These are phyloP conservation scores for Glossosoma conforme DNA, from an alignment of 1,140 invertebrate genomes.

Conservation along the genomic window DNA sequence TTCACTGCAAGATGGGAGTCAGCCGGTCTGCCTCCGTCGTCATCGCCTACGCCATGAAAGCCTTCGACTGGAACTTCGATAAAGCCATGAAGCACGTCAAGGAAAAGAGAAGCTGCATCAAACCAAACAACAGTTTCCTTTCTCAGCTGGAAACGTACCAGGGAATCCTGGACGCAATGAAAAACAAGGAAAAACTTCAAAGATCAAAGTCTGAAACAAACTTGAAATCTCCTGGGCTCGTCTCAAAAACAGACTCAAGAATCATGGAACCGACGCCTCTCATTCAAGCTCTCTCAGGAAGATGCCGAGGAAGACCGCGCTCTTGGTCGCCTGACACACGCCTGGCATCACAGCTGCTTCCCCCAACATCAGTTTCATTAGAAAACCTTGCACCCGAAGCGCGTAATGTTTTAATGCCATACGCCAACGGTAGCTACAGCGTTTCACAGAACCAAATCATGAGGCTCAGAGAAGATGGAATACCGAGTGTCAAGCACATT, in stretches of 20 bases:
- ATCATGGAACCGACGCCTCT: slow-evolving; percentile 54
- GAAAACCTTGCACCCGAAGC: slow-evolving; percentile 63
- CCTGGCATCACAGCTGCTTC: slow-evolving; percentile 53
- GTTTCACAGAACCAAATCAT: slow-evolving; percentile 86
- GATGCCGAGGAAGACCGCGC: slow-evolving; percentile 59
- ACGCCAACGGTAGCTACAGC: slow-evolving; percentile 79
- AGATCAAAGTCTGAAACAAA: slow-evolving; percentile 91
- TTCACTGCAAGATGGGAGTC: slow-evolving; percentile 99
- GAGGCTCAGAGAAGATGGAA: slow-evolving; percentile 58
- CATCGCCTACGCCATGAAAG: slow-evolving; percentile 97
- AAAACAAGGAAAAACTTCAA: slow-evolving; percentile 87
- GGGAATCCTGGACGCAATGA: slow-evolving; percentile 93
- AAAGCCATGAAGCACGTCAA: slow-evolving; percentile 88
- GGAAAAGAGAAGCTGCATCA: slow-evolving; percentile 85
- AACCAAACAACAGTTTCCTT: slow-evolving; percentile 93
- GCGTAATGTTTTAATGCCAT: slow-evolving; percentile 74
- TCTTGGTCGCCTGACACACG: slow-evolving; percentile 77
- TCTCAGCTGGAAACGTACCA: slow-evolving; percentile 93
- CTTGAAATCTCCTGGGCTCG: slow-evolving; percentile 64
- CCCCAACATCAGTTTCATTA: slow-evolving; percentile 55
- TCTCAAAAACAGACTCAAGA: slow-evolving; percentile 45
- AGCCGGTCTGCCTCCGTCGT: slow-evolving; percentile 96
- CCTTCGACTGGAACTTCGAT: slow-evolving; percentile 88
- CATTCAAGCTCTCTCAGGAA: slow-evolving; percentile 49
- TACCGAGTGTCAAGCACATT: slow-evolving; percentile 55